A percentile compares a stretch with the other conserved stretches of the same genome.
These are phyloP conservation scores for Dicyrtomina minuta DNA, from an alignment of 2,888 invertebrate species.

Conservation along the genomic window DNA sequence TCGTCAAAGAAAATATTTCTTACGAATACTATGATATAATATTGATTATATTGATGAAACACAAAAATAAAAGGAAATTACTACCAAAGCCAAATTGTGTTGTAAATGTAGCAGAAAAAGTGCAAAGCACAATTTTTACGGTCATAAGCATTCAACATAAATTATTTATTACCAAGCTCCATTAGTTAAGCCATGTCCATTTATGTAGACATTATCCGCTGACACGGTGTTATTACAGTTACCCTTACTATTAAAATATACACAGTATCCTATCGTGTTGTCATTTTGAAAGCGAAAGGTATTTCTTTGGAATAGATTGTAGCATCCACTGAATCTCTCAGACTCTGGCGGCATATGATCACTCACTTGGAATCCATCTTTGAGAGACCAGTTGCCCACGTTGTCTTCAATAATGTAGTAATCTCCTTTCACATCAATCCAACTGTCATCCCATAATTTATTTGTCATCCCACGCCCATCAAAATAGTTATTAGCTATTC, in stretches of 20 bases:
- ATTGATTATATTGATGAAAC: constrained; percentile 15
- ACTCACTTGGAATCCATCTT: not conserved
- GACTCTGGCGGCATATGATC: not conserved
- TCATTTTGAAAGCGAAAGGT: not conserved
- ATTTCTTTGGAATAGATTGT: not conserved
- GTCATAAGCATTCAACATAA: too few species aligned
- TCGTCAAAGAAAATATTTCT: constrained; percentile 1
- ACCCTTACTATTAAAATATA: not conserved
- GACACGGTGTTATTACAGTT: not conserved
- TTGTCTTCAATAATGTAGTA: not conserved
- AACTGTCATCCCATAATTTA: not conserved
- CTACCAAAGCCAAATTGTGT: not conserved
- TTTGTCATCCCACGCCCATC: not conserved
- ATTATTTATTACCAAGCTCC: too few species aligned
- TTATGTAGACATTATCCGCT: not conserved
- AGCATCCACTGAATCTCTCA: not conserved
- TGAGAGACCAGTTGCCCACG: not conserved
- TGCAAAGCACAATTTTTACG: too few species aligned
- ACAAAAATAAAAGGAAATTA: constrained; percentile 12
- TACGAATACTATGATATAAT: constrained; percentile 16
- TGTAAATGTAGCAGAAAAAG: too few species aligned
- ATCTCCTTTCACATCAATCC: not conserved
- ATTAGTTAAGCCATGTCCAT: not conserved
- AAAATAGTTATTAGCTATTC: not conserved
- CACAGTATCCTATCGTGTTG: not conserved